A percentile compares a stretch with the other conserved stretches of the same genome.
Conservation (phyloP, 2,797 vertebrate species). For the Gambelia wislizenii region DNA sequence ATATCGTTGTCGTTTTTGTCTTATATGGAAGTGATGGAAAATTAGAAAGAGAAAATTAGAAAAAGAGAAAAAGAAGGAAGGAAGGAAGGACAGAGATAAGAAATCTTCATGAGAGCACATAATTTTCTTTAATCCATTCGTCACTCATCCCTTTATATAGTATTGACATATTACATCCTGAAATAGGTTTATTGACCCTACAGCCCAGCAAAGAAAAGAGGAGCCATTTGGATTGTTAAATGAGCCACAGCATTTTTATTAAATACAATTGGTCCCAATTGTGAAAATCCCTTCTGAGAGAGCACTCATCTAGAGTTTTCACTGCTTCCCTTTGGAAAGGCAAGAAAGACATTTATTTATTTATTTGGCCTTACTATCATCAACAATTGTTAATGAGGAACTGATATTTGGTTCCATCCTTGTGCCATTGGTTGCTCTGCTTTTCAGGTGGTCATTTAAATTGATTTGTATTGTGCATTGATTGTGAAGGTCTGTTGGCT, state of each 20-base stretch:
- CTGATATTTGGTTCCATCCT: neutral
- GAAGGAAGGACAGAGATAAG: neutral
- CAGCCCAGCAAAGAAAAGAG: neutral
- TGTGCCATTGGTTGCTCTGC: neutral
- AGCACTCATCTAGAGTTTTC: neutral
- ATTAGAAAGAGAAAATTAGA: neutral
- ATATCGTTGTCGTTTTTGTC: too few species aligned
- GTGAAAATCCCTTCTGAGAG: neutral
- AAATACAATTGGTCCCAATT: neutral
- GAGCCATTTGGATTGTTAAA: neutral
- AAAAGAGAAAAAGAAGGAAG: neutral
- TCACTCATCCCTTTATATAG: neutral
- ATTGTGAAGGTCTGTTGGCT: neutral
- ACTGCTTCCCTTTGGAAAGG: neutral
- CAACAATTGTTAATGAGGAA: neutral
- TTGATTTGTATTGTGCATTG: neutral
- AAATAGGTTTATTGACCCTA: neutral
- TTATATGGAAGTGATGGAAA: neutral
- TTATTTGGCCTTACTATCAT: neutral
- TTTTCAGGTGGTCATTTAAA: too few species aligned
- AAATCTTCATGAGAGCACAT: neutral
- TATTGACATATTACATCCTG: neutral
- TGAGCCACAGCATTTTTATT: neutral
- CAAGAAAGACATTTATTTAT: neutral
- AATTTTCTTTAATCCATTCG: neutral